phyloP scores from a whole-genome alignment of 2,888 invertebrate species.

The Scaptomyza parva region DNA sequence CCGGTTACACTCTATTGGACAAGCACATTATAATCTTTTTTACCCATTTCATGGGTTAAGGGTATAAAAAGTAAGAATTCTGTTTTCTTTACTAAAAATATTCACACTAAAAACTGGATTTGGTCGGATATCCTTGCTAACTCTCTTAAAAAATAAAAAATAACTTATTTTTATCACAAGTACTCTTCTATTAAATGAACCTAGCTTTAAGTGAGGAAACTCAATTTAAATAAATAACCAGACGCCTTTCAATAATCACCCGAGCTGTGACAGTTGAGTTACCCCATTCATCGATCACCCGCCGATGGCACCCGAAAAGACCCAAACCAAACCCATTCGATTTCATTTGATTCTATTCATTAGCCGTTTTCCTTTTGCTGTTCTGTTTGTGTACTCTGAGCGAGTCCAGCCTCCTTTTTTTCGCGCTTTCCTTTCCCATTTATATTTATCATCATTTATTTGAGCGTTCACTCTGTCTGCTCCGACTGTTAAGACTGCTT shows the following conservation, averaged over 20 bases:
- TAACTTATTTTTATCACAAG: background rate
- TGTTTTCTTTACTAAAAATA: too few relatives aligned
- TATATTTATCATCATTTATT: conserved; percentile 78
- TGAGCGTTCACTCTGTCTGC: conserved; percentile 42
- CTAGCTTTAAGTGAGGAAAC: conserved; percentile 3
- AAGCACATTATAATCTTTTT: too few relatives aligned
- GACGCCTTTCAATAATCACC: background rate
- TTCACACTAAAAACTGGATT: too few relatives aligned
- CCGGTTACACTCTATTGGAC: too few relatives aligned
- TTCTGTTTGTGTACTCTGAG: conserved; percentile 16
- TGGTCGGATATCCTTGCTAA: too few relatives aligned
- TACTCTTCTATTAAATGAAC: background rate
- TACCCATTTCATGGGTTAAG: too few relatives aligned
- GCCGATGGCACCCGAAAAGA: conserved; percentile 36
- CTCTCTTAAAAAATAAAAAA: too few relatives aligned
- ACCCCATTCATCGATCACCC: conserved; percentile 47
- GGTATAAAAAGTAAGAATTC: too few relatives aligned
- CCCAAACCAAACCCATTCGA: conserved; percentile 18
- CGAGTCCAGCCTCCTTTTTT: conserved; percentile 49
- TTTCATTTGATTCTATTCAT: conserved; percentile 46
- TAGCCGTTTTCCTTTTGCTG: conserved; percentile 32
- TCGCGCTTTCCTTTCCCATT: conserved; percentile 64
- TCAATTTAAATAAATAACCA: conserved; percentile 34
- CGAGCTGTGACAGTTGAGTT: conserved; percentile 7
- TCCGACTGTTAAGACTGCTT: conserved; percentile 44